Conservation (phyloP, 2,113 vertebrate species). For the Aythya baeri region DNA sequence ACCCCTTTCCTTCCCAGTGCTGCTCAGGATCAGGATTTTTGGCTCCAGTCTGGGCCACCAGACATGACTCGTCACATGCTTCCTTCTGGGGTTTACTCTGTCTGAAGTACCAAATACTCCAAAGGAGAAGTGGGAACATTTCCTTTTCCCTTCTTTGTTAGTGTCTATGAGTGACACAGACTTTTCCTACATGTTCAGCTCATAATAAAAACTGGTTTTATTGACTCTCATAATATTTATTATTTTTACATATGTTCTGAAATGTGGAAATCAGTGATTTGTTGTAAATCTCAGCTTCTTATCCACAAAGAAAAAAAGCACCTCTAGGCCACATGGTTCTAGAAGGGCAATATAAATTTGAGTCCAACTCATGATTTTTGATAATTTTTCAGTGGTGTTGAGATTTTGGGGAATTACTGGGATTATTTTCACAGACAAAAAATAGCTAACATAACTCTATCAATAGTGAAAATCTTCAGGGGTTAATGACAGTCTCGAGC, state of each 20-base stretch:
- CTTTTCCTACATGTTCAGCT: neutral
- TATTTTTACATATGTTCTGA: neutral
- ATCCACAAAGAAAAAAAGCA: neutral
- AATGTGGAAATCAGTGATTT: neutral
- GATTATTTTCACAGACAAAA: neutral
- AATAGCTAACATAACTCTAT: neutral
- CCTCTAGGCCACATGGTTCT: neutral
- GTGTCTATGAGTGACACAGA: neutral
- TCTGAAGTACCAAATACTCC: neutral
- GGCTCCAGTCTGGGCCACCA: neutral
- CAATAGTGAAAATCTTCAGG: neutral
- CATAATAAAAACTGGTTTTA: neutral
- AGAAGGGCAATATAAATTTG: neutral
- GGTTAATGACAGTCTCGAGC: neutral
- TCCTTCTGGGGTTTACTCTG: neutral
- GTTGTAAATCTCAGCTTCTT: neutral
- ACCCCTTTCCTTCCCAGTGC: neutral
- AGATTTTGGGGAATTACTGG: neutral
- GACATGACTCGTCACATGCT: neutral
- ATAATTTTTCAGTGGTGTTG: neutral
- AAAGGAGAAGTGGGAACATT: neutral
- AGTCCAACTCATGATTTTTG: neutral
- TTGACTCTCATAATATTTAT: neutral
- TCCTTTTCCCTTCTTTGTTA: neutral
- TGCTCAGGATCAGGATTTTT: neutral